Base-by-base conservation (phyloP, 2,113 vertebrate species). In the Siniperca chuatsi region DNA sequence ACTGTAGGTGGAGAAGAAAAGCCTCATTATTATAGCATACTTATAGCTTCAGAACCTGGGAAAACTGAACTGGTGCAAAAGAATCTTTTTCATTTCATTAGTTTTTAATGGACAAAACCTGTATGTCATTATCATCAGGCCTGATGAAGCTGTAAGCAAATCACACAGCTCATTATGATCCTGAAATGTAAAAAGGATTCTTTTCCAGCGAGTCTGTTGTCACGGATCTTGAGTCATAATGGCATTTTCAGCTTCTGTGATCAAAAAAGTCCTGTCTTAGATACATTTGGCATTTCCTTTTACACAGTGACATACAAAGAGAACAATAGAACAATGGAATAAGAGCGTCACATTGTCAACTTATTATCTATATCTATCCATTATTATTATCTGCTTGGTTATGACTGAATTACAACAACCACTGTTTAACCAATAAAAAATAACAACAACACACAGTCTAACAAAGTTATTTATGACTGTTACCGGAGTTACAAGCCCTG, bases 91-190 rank as follows among this genome's bases (percentile, higher is more conserved):
- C 15, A 76, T 79, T 83, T 84, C 55, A 88, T 79, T 82, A 50
- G 77, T 74, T 80, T 81, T 72, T 87, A 89, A 87, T 78, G 78
- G 55, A 13, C 11, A n/a, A 82, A 90, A 85, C 44, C 87, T 87
- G 87, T 0, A 8, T 42, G 66, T 75, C 79, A 81, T 90, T 64
- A 86, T 66, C 83, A 76, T 69, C 58, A 52, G 58, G 35, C 40
- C 74, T 74, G 78, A 80, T 69, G 82, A 82, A 85, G 82, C 84
- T 71, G 70, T 33, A 48, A 73, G 70, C 48, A 71, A 69, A 87
- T 79, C 80, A 69, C 75, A 52, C 75, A 50, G 44, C 89, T 92
- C 82, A 81, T 90, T 90, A 90, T 29, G 79, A 83, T 54, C 48
- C 64, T 3, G 20, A 73, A 83, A 82, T 52, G 46, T 46, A 11